Base-by-base conservation (phyloP, 2,888 invertebrate species). In the Synergus japonicus region DNA sequence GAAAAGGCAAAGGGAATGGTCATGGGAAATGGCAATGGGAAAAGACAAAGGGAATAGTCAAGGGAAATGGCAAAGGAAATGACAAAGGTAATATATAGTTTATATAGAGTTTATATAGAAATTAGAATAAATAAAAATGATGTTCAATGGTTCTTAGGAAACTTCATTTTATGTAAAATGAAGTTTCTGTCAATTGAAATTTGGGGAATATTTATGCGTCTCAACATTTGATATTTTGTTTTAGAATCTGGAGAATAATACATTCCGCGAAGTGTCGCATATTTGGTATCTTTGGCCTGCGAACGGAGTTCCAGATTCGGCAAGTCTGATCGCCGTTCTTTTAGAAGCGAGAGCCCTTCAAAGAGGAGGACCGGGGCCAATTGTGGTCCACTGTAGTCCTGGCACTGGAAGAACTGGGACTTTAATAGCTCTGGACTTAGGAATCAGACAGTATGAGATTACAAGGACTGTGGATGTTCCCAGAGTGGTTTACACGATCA, bases 241-340 rank as follows among this genome's bases (percentile, higher is more conserved):
- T 64, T 90, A 95, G 95, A 96, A 97, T 91, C 93, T 96, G 92
- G 94, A 95, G 84, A 96, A 96, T 67, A 96, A 97, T 91, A 95
- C 96, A 82, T 96, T 96, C 94, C 93, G 98, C 65, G 98, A 98
- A 91, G 94, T 98, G 78, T 97, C 96, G 0, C 98, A 98, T 89
- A 95, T 98, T 88, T 98, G 98, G 98, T 98, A 97, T 93, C 95
- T 97, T 89, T 98, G 98, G 98, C 98, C 98, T 0, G 94, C 95
- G n/a, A 95, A 96, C 83, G 97, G 97, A 0, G 96, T 97, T 0
- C 98, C 98, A 1, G 97, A 98, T 88, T 96, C 96, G 77, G 95
- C 96, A 77, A 96, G 97, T 0, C 93, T 98, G 69, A 96, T 98
- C 73, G 97, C 97, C 77, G 97, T 98, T 93, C 93, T 98, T 64